phyloP scores from a whole-genome alignment of 2,888 invertebrate genomes.

The Phlogophora meticulosa region DNA sequence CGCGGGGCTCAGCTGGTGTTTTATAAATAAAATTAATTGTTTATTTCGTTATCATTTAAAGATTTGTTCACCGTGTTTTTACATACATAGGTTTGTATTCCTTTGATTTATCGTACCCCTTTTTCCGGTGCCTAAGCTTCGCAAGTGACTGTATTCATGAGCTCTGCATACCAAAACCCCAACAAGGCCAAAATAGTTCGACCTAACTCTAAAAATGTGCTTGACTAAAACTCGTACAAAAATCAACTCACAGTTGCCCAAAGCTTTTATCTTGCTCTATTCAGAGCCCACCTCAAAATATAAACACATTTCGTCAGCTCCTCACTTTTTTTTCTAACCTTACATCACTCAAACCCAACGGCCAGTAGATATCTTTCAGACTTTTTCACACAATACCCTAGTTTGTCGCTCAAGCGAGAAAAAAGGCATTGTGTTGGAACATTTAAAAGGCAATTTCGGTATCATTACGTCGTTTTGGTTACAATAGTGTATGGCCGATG shows the following conservation, averaged over 20 bases:
- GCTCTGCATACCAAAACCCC: neutral
- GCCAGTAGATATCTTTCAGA: slow-evolving; percentile 35
- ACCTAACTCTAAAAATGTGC: neutral
- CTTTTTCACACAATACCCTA: slow-evolving; percentile 42
- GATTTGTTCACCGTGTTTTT: no score
- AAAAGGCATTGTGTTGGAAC: slow-evolving; percentile 48
- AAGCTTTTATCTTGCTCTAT: slow-evolving; percentile 21
- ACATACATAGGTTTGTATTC: no score
- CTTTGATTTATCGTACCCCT: no score
- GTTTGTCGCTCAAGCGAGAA: slow-evolving; percentile 53
- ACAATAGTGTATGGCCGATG: slow-evolving; percentile 56
- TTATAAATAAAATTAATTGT: no score
- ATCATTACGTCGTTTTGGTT: slow-evolving; percentile 56
- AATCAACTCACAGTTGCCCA: neutral
- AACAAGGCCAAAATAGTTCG: neutral
- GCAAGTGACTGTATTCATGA: no score
- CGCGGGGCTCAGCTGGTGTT: no score
- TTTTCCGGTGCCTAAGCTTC: no score
- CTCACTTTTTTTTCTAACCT: slow-evolving; percentile 26
- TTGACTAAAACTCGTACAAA: slow-evolving; percentile 3
- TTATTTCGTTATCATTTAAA: no score
- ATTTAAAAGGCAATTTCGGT: slow-evolving; percentile 63
- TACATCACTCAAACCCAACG: slow-evolving; percentile 36
- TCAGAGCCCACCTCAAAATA: slow-evolving; percentile 28
- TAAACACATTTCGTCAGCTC: slow-evolving; percentile 40